phyloP scores from a whole-genome alignment of 2,797 vertebrate genomes.

The Chiloscyllium punctatum region DNA sequence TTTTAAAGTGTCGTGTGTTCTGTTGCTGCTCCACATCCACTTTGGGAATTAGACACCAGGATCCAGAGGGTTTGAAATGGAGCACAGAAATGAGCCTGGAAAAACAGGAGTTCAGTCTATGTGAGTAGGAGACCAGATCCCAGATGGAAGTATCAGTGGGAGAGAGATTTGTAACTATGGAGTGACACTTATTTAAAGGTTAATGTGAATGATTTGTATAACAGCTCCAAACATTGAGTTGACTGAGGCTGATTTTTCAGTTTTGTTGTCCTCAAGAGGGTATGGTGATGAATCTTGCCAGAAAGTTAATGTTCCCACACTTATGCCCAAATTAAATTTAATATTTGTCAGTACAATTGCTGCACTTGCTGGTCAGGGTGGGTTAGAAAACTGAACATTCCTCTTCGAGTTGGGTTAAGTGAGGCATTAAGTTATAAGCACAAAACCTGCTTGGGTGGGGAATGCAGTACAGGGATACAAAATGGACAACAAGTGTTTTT shows the following conservation, averaged over 20 bases:
- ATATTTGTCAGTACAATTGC: too few relatives aligned
- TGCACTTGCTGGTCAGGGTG: too few relatives aligned
- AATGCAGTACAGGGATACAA: not conserved
- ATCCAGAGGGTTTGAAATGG: not conserved
- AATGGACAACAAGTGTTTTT: not conserved
- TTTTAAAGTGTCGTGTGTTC: not conserved
- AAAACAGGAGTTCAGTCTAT: not conserved
- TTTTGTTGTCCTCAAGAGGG: not conserved
- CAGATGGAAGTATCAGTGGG: not conserved
- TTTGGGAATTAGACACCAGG: not conserved
- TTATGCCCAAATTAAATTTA: too few relatives aligned
- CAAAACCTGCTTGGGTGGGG: too few relatives aligned
- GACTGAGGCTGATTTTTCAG: not conserved
- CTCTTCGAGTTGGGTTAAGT: too few relatives aligned
- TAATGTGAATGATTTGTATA: not conserved
- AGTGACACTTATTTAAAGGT: not conserved
- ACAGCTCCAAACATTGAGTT: not conserved
- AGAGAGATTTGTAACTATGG: not conserved
- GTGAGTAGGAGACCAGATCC: not conserved
- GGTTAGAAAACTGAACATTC: not conserved
- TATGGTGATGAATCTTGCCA: not conserved
- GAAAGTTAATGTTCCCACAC: not conserved
- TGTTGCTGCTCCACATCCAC: not conserved
- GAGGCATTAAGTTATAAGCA: too few relatives aligned
- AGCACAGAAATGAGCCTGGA: not conserved